Evolutionary conservation across 2,797 vertebrate species (phyloP).

Genomic region (Arctocebus calabarensis): DNA sequence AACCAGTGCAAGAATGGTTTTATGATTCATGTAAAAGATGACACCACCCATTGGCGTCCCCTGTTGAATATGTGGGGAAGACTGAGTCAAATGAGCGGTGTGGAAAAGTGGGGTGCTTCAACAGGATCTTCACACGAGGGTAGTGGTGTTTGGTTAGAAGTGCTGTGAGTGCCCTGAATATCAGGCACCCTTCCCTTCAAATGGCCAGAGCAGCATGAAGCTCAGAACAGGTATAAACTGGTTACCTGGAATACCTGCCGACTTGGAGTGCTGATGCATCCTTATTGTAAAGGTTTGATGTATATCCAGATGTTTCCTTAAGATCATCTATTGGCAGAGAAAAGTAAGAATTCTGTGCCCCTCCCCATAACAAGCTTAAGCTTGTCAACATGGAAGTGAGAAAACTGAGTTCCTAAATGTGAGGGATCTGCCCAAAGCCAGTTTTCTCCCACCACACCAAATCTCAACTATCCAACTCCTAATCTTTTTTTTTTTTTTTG

Average conservation of each 20-base stretch:
- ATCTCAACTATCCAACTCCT: neutral
- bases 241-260: neutral
- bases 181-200: neutral
- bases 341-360: neutral
- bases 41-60: neutral
- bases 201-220: neutral
- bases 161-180: neutral
- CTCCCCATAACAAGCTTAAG: neutral
- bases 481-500: constrained; percentile 55
- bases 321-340: neutral
- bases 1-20: neutral
- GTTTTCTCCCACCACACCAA: neutral
- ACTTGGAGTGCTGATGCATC: neutral
- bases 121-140: neutral
- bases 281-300: neutral
- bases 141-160: neutral
- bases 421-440: neutral
- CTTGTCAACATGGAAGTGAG: neutral
- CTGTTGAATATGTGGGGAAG: neutral
- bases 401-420: neutral
- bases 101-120: neutral
- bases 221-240: neutral
- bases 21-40: neutral
- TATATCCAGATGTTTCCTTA: neutral
- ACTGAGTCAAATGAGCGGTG: neutral